Conservation (phyloP, 2,113 vertebrate species). For the Mormyrus iriodes region DNA sequence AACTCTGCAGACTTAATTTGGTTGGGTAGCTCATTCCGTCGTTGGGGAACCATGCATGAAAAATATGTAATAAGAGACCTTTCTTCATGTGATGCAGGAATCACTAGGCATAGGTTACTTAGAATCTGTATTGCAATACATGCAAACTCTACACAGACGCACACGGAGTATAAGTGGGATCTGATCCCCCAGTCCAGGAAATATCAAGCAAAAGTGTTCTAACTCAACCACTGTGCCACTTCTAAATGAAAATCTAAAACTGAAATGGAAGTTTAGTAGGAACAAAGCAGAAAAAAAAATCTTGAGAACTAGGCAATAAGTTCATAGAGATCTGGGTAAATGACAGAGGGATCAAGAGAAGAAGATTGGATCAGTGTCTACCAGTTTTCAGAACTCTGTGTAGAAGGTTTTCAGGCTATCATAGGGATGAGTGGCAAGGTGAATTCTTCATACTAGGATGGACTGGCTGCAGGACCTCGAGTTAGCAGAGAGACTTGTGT, state of each 20-base stretch:
- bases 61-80: background rate
- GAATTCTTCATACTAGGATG: slow-evolving; percentile 19
- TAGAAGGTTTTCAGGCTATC: background rate
- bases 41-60: background rate
- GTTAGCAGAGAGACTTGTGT: slow-evolving; percentile 60
- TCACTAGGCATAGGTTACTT: background rate
- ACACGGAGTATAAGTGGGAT: background rate
- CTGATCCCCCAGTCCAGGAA: background rate
- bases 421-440: background rate
- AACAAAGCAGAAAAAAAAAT: background rate
- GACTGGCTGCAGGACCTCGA: slow-evolving; percentile 23
- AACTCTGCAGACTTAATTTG: background rate
- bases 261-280: background rate
- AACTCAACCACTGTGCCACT: background rate
- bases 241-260: background rate
- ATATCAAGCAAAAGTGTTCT: background rate
- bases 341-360: background rate
- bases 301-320: background rate
- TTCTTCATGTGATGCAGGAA: background rate
- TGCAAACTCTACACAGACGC: background rate
- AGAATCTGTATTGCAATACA: background rate
- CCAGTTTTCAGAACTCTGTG: background rate
- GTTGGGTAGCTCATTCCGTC: background rate
- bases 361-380: background rate
- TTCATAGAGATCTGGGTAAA: background rate